These are phyloP conservation scores for Gasterosteus nipponicus DNA, from an alignment of 2,113 vertebrate species.

Conservation along the genomic window DNA sequence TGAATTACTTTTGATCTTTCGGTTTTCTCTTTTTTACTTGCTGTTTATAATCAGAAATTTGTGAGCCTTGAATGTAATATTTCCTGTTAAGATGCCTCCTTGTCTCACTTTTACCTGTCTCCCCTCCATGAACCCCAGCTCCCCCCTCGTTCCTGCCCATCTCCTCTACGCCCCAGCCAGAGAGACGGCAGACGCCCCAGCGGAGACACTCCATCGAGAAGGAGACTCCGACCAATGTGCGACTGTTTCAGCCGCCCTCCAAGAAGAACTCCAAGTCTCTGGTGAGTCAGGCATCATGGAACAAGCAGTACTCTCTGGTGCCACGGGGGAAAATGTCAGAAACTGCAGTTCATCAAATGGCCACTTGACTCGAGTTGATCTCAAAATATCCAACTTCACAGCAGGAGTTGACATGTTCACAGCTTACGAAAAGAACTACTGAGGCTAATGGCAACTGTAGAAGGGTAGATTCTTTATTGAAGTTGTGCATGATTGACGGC, in stretches of 20 bases:
- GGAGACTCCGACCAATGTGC: conserved; percentile 94
- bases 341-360: not conserved
- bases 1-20: conserved; percentile 20
- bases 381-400: no score
- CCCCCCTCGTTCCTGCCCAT: conserved; percentile 96
- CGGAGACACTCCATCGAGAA: conserved; percentile 98
- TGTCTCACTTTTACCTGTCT: not conserved
- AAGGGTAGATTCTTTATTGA: not conserved
- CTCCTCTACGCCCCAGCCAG: conserved; percentile 97
- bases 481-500: not conserved
- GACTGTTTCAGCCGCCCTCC: conserved; percentile 90
- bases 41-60: not conserved
- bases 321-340: not conserved
- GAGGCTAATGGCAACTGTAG: not conserved
- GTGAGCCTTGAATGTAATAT: not conserved
- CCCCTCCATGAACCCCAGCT: conserved; percentile 72
- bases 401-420: not conserved
- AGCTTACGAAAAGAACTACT: not conserved
- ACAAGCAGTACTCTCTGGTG: not conserved
- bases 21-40: not conserved
- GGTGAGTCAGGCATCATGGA: conserved; percentile 68
- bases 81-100: not conserved
- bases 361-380: not conserved
- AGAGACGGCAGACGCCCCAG: conserved; percentile 90
- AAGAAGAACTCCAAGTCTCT: conserved; percentile 94